These are phyloP conservation scores for Acrossocheilus fasciatus DNA, from an alignment of 2,797 vertebrate species.

Conservation along the genomic window DNA sequence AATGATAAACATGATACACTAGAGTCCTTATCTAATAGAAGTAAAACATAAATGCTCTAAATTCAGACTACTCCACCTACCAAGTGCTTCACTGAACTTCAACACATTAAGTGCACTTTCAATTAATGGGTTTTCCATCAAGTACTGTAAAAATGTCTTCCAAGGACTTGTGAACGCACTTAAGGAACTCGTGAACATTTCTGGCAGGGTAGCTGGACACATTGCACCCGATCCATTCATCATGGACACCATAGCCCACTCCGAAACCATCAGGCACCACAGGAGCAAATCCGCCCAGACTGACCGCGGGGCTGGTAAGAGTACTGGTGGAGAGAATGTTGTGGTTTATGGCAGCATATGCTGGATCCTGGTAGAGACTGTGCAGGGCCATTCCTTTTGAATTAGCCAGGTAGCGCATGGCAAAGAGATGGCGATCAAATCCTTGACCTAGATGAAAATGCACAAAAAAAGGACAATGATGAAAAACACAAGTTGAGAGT, in stretches of 20 bases:
- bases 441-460: constrained; percentile 86
- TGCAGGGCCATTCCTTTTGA: constrained; percentile 80
- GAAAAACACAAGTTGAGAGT: neutral
- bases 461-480: constrained; percentile 1
- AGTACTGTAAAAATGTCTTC: constrained; percentile 91
- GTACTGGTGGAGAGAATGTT: constrained; percentile 98
- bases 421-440: constrained; percentile 95
- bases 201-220: constrained; percentile 89
- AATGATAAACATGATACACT: neutral
- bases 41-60: neutral
- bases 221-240: constrained; percentile 91
- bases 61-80: neutral
- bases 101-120: constrained; percentile 8
- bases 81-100: neutral
- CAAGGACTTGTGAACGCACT: constrained; percentile 87
- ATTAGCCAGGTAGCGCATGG: constrained; percentile 82
- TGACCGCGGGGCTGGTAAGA: constrained; percentile 87
- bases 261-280: constrained; percentile 95
- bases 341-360: constrained; percentile 89
- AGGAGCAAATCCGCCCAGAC: constrained; percentile 91
- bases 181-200: constrained; percentile 87
- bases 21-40: neutral
- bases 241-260: constrained; percentile 87
- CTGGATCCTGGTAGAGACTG: constrained; percentile 86
- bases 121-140: constrained; percentile 82